phyloP scores from a whole-genome alignment of 2,113 vertebrate genomes.

The Lepisosteus oculatus region DNA sequence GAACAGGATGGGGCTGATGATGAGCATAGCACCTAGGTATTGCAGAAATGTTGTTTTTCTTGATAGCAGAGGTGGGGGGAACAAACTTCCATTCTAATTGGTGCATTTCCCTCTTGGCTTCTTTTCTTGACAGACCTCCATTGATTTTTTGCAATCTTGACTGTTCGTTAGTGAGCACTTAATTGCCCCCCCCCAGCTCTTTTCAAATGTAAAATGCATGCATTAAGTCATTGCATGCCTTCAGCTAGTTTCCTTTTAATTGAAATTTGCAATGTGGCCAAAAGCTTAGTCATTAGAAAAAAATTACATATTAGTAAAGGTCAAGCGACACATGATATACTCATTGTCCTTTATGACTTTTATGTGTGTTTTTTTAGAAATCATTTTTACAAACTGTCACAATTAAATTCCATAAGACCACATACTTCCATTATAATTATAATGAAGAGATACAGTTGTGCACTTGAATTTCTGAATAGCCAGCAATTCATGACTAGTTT shows the following conservation, averaged over 20 bases:
- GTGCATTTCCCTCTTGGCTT: neutral
- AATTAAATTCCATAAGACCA: neutral
- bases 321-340: neutral
- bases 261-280: conserved; percentile 30
- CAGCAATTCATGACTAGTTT: too few species aligned
- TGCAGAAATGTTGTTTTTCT: neutral
- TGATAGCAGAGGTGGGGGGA: neutral
- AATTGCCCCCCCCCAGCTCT: conserved; percentile 19
- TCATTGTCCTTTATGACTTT: neutral
- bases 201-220: conserved; percentile 7
- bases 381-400: too few species aligned
- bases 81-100: neutral
- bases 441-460: too few species aligned
- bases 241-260: conserved; percentile 27
- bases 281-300: conserved; percentile 37
- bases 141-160: conserved; percentile 34
- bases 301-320: conserved; percentile 7
- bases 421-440: neutral
- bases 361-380: too few species aligned
- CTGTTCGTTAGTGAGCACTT: conserved; percentile 42
- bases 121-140: conserved; percentile 15
- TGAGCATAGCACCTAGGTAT: neutral
- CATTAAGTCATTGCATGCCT: conserved; percentile 8
- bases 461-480: too few species aligned
- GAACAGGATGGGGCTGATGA: too few species aligned